These are phyloP conservation scores for Coleophora flavipennella DNA, from an alignment of 2,888 invertebrate genomes.

Conservation along the genomic window DNA sequence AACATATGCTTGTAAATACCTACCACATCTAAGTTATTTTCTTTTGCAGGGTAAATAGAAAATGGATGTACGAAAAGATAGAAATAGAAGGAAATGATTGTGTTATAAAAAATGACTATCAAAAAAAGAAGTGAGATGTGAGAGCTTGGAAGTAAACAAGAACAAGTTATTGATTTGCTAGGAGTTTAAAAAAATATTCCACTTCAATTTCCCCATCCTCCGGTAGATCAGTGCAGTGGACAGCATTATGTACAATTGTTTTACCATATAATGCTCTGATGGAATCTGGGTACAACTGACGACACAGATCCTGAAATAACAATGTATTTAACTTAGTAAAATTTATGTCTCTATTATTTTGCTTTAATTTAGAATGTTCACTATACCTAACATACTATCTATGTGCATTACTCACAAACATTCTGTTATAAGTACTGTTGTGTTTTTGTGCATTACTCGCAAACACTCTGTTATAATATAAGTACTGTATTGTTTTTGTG, in stretches of 20 bases:
- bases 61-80: conserved; percentile 84
- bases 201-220: conserved; percentile 88
- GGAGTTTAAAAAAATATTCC: conserved; percentile 83
- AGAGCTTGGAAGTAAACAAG: neutral
- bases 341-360: too few species aligned
- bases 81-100: conserved; percentile 85
- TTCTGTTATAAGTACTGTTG: too few species aligned
- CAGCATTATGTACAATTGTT: conserved; percentile 84
- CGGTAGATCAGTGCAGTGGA: conserved; percentile 93
- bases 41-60: conserved; percentile 76
- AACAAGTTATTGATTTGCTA: conserved; percentile 38
- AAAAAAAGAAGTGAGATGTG: conserved; percentile 24
- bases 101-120: conserved; percentile 73
- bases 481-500: too few species aligned
- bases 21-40: too few species aligned
- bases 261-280: conserved; percentile 88
- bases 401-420: too few species aligned
- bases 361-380: too few species aligned
- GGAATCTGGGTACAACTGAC: conserved; percentile 84
- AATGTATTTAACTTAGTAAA: too few species aligned
- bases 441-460: too few species aligned
- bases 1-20: too few species aligned
- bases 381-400: too few species aligned
- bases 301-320: conserved; percentile 42
- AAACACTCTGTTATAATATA: too few species aligned